Base-by-base conservation (phyloP, 2,797 vertebrate species). In the Tolypeutes matacus region DNA sequence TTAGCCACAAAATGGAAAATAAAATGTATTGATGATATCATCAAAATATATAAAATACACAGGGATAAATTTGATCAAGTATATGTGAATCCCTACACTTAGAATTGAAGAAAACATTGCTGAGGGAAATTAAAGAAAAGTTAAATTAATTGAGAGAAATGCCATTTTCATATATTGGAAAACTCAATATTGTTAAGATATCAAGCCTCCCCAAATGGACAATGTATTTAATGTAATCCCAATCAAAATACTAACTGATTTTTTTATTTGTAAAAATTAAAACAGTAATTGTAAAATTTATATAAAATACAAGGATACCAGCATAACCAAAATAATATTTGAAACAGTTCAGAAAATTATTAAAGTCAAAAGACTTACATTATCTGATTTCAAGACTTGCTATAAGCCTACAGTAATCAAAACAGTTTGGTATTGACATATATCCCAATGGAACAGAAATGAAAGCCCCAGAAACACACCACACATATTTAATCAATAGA, bases 121-220 rank as follows among this genome's bases (percentile, higher is more conserved):
- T 83, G 2, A 31, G 18, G 75, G 56, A 91, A 64, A 53, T 51
- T 29, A 75, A 34, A 62, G 70, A 75, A 65, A 7, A 83, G 46
- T 46, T 81, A 90, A 70, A 42, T 81, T 70, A 56, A 80, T 70
- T 36, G 53, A 90, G 39, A 81, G 51, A 90, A 81, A 58, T 42
- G 4, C 6, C 56, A 69, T n/a, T 31, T 58, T 70, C 21, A 46
- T 81, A 6, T 58, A 12, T 49, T 60, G 23, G 60, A 88, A 64
- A 77, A 77, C 58, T 76, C 53, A 56, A 46, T 46, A 46, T 46
- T 46, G 46, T 46, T 46, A 46, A 56, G 18, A 56, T 56, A 56
- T 5, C 53, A 56, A 56, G 17, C 15, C 51, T 56, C 53, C 53
- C 53, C 60, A 77, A 53, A 25, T 42, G 42, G 20, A 67, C 18